These are phyloP conservation scores for Myotis myotis DNA, from an alignment of 2,797 vertebrate species.

Conservation along the genomic window DNA sequence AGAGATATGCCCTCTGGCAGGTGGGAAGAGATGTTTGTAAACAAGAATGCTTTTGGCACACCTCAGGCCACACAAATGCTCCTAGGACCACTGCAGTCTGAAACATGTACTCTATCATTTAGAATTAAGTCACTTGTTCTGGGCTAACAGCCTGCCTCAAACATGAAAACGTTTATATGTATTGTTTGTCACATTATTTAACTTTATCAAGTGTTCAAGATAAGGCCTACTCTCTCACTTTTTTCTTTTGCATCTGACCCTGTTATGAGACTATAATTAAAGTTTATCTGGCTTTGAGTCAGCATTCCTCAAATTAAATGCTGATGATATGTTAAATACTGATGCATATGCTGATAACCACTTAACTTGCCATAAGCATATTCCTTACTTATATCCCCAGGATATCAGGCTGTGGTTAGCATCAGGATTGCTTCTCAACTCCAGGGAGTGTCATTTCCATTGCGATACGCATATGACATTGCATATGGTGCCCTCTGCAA, in stretches of 20 bases:
- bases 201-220: background rate
- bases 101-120: background rate
- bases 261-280: background rate
- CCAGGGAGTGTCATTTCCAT: background rate
- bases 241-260: background rate
- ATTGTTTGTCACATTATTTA: constrained; percentile 17
- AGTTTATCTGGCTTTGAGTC: background rate
- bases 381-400: background rate
- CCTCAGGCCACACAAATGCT: background rate
- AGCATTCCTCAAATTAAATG: background rate
- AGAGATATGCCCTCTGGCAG: background rate
- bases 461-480: rapidly evolving
- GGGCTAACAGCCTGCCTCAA: background rate
- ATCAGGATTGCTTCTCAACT: background rate
- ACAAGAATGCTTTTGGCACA: background rate
- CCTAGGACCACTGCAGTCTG: background rate
- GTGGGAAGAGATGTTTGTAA: background rate
- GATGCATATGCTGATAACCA: background rate
- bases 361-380: background rate
- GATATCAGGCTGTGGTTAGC: background rate
- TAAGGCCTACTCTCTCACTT: background rate
- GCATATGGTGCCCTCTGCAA: background rate
- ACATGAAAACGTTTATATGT: background rate
- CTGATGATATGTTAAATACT: background rate
- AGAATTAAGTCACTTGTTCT: background rate